A percentile compares a stretch with the other conserved stretches of the same genome.
Evolutionary conservation across 2,888 invertebrate genomes (phyloP).

Genomic region (Eremobia ochroleuca): DNA sequence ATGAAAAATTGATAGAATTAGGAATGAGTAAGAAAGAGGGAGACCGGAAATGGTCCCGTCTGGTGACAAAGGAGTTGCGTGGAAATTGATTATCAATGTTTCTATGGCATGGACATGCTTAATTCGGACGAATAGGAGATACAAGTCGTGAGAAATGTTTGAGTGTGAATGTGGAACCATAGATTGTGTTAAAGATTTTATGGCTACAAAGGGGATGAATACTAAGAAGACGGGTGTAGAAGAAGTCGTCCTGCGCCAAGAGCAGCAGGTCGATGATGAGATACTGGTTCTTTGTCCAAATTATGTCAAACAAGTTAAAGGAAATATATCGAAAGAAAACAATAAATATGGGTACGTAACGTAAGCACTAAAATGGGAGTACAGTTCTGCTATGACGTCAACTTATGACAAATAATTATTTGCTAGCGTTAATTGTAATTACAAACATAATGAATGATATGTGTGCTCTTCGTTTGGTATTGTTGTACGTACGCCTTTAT

Average conservation of each 20-base stretch:
- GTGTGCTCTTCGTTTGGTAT: neutral
- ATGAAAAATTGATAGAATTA: slow-evolving; percentile 1
- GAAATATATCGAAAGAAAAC: slow-evolving; percentile 1
- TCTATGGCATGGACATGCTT: neutral
- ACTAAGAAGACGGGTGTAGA: neutral
- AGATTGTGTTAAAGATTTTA: neutral
- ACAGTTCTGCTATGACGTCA: slow-evolving; percentile 42
- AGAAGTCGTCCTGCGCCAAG: neutral
- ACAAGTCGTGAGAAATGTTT: neutral
- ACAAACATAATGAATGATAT: slow-evolving; percentile 12
- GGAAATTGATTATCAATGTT: neutral
- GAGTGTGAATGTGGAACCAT: neutral
- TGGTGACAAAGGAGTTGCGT: neutral
- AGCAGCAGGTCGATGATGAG: neutral
- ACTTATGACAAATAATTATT: slow-evolving; percentile 39
- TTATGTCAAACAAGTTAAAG: neutral
- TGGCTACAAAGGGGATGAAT: neutral
- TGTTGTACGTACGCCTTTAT: neutral
- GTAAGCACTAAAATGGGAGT: neutral
- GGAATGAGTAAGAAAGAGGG: neutral
- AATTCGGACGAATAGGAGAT: neutral
- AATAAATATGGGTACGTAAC: neutral
- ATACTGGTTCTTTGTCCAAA: neutral
- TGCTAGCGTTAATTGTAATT: slow-evolving; percentile 21
- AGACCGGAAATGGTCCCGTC: neutral